Conservation (phyloP, 2,888 invertebrate genomes). For the Meandrusa payeni region DNA sequence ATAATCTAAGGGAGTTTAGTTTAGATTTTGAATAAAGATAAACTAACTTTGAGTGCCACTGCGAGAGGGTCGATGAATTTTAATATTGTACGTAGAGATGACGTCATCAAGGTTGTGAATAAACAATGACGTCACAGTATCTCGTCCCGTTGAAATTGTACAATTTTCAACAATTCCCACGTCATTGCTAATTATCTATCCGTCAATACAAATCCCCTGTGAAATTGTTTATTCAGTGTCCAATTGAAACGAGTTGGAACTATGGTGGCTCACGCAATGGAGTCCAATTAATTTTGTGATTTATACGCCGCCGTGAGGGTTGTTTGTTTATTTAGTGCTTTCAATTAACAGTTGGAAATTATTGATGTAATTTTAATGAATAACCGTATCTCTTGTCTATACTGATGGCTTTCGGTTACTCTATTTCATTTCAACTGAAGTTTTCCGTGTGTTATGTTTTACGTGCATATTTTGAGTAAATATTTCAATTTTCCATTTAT, state of each 20-base stretch:
- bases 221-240: slow-evolving; percentile 7
- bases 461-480: too few species aligned
- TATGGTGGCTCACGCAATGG: slow-evolving; percentile 26
- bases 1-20: too few species aligned
- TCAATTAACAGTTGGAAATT: slow-evolving; percentile 25
- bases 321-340: slow-evolving; percentile 29
- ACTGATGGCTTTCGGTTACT: not conserved
- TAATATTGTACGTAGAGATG: too few species aligned
- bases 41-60: too few species aligned
- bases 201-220: slow-evolving; percentile 7
- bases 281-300: slow-evolving; percentile 35
- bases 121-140: too few species aligned
- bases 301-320: slow-evolving; percentile 27
- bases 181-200: slow-evolving; percentile 5
- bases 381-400: slow-evolving; percentile 1
- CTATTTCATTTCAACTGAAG: slow-evolving; percentile 1
- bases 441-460: slow-evolving; percentile 10
- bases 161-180: too few species aligned
- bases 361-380: slow-evolving; percentile 20
- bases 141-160: too few species aligned
- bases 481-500: too few species aligned
- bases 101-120: too few species aligned
- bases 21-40: too few species aligned
- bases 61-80: too few species aligned
- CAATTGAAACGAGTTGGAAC: slow-evolving; percentile 19